Evolutionary conservation across 1,140 invertebrate species (phyloP).

Genomic region (Cecropterus lyciades): DNA sequence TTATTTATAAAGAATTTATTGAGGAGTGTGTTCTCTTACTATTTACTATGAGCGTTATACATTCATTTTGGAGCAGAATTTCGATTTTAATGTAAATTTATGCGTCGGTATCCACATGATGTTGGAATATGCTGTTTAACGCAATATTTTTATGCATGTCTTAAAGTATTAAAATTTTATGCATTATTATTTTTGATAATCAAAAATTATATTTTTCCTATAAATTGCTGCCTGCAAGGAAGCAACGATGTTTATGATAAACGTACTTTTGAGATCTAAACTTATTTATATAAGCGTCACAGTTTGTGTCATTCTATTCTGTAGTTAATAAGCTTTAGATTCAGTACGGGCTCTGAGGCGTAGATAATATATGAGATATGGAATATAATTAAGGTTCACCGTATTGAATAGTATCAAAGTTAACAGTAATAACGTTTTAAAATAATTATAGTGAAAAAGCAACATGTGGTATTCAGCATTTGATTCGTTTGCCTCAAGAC

Average conservation of each 20-base stretch:
- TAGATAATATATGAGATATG: conserved; percentile 43
- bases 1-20: conserved; percentile 24
- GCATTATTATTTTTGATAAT: conserved; percentile 82
- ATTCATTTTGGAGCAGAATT: conserved; percentile 37
- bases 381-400: conserved; percentile 44
- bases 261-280: conserved; percentile 73
- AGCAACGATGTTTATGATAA: conserved; percentile 59
- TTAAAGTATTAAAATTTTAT: conserved; percentile 62
- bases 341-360: conserved; percentile 46
- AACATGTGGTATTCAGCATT: conserved; percentile 53
- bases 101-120: conserved; percentile 37
- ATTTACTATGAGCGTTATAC: conserved; percentile 20
- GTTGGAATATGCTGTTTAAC: conserved; percentile 45
- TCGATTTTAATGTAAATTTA: conserved; percentile 31
- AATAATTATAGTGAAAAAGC: conserved; percentile 46
- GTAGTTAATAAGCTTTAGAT: conserved; percentile 51
- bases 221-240: conserved; percentile 69
- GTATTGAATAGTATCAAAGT: conserved; percentile 45
- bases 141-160: conserved; percentile 63
- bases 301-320: conserved; percentile 61
- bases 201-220: conserved; percentile 79
- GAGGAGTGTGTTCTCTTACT: conserved; percentile 31
- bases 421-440: conserved; percentile 47
- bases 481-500: conserved; percentile 74
- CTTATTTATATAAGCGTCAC: conserved; percentile 62